Evolutionary conservation across 2,113 vertebrate species (phyloP).

Genomic region (Channa argus): DNA sequence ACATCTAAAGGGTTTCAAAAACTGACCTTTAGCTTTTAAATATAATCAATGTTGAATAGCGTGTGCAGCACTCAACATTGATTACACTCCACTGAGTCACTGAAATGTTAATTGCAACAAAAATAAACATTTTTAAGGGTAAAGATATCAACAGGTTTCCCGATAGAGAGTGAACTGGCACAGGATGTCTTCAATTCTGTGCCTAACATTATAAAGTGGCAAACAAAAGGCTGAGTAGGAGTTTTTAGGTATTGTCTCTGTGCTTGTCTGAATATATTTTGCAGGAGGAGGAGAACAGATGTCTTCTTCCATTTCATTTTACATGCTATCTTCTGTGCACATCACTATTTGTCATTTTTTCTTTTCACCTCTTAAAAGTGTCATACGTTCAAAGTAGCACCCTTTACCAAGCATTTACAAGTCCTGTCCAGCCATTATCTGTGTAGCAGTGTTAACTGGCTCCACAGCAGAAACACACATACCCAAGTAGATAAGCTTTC

Average conservation of each 20-base stretch:
- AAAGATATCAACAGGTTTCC: conserved; percentile 11
- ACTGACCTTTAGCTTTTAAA: conserved; percentile 25
- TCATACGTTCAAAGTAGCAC: conserved; percentile 22
- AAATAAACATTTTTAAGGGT: neutral
- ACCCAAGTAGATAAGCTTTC: conserved; percentile 9
- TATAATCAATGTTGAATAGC: neutral
- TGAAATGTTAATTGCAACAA: conserved; percentile 14
- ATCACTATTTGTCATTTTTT: neutral
- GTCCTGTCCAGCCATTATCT: conserved; percentile 13
- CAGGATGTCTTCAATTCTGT: neutral
- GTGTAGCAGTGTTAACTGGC: neutral
- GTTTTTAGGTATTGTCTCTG: conserved; percentile 3
- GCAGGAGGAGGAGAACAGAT: neutral
- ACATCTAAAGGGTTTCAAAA: neutral
- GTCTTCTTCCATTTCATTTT: neutral
- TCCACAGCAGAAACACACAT: neutral
- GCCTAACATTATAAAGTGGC: neutral
- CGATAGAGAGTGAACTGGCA: neutral
- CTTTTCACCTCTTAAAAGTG: conserved; percentile 25
- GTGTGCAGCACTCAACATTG: conserved; percentile 9
- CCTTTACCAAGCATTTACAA: conserved; percentile 6
- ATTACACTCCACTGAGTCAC: conserved; percentile 8
- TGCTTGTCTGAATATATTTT: conserved; percentile 6
- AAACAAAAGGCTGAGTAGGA: conserved; percentile 31
- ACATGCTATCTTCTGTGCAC: neutral